Base-by-base conservation (phyloP, 2,113 vertebrate species). In the Tympanuchus pallidicinctus region DNA sequence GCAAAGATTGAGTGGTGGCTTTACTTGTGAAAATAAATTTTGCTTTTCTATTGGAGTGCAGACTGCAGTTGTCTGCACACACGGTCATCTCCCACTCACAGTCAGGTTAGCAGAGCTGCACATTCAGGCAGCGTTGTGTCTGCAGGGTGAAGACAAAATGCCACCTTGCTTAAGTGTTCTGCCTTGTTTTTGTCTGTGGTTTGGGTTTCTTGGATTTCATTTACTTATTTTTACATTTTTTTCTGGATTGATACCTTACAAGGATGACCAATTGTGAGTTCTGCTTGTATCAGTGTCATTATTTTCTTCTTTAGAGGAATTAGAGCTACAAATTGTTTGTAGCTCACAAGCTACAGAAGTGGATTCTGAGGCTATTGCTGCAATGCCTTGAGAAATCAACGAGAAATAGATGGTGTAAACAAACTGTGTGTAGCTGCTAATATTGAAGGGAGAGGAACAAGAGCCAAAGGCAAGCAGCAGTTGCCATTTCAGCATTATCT, bases 401-500 rank as follows among this genome's bases (percentile, higher is more conserved):
- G 67, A 40, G 24, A 79, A 42, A 28, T 59, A 30, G 25, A 30
- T 70, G 40, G n/a, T 14, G 17, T 70, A 17, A 79, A 28, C 24
- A 54, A 28, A 65, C 42, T 59, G 0, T 27, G 3, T 71, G 32
- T 75, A 87, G 71, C 27, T 75, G 32, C 69, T 82, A 10, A 2
- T 54, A 14, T 25, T 71, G 52, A 80, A 86, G 24, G 5, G 21
- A 20, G 47, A 57, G 36, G 21, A 42, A 50, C 52, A 47, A 88
- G 73, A 82, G 20, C 32, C 50, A 34, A 66, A 42, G 22, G 10
- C 24, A 18, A 42, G 43, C 27, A 34, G 24, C 30, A 27, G 30
- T 88, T 95, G 87, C 57, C 32, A 47, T 78, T 89, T 13, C 48
- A 87, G 27, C n/a, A 87, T 95, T 92, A 60, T 45, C 50, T 82